Percentiles rank a stretch among this genome's conserved stretches.
Evolutionary conservation across 1,140 invertebrate genomes (phyloP).

Genomic region (Glossosoma conforme): DNA sequence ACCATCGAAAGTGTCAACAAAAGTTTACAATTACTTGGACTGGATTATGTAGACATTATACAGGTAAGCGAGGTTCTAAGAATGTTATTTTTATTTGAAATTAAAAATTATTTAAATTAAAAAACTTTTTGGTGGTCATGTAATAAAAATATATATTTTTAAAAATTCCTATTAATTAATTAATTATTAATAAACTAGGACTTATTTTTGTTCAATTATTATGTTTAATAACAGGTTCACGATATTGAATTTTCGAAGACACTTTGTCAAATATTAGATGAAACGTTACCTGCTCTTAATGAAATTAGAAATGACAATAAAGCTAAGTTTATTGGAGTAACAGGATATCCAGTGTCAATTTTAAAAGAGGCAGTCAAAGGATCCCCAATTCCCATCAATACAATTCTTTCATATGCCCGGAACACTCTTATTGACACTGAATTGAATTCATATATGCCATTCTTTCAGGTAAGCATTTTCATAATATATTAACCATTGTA

Average conservation of each 20-base stretch:
- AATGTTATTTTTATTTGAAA: background rate
- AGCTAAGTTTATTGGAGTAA: constrained; percentile 78
- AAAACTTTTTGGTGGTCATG: background rate
- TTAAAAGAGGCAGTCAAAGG: constrained; percentile 70
- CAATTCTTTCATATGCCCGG: constrained; percentile 74
- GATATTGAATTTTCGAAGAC: constrained; percentile 86
- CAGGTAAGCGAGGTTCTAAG: constrained; percentile 56
- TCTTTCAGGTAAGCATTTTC: constrained; percentile 60
- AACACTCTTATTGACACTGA: constrained; percentile 75
- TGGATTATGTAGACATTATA: constrained; percentile 86
- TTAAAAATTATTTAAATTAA: background rate
- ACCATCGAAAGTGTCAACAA: constrained; percentile 70
- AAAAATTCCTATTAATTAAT: constrained; percentile 1
- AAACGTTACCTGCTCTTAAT: constrained; percentile 79
- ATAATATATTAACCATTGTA: constrained; percentile 18
- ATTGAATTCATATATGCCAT: constrained; percentile 66
- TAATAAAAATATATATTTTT: constrained; percentile 1
- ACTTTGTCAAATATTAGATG: constrained; percentile 71
- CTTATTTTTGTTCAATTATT: constrained; percentile 1
- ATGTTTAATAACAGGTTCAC: constrained; percentile 64
- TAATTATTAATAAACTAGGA: background rate
- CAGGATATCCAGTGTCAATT: constrained; percentile 76
- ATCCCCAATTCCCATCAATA: constrained; percentile 62
- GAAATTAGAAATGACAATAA: constrained; percentile 70
- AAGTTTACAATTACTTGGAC: constrained; percentile 67